Evolutionary conservation across 2,797 vertebrate species (phyloP).

Genomic region (Falco berigora): DNA sequence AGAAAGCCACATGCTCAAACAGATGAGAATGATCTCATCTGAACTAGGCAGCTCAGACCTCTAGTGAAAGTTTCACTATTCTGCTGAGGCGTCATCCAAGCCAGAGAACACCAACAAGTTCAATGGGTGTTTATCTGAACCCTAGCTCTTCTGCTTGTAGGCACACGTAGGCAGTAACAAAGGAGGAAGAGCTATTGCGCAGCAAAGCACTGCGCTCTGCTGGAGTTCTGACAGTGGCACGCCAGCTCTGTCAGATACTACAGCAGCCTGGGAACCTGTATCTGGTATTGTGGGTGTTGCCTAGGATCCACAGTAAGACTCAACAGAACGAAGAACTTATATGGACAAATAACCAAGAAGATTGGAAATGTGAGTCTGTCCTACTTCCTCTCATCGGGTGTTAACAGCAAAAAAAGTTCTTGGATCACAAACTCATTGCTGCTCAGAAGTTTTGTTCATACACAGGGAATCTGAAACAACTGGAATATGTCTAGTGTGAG

Average conservation of each 20-base stretch:
- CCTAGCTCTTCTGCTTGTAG: background rate
- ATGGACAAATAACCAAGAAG: background rate
- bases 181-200: background rate
- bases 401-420: background rate
- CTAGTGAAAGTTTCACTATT: background rate
- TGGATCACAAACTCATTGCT: background rate
- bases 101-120: background rate
- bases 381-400: background rate
- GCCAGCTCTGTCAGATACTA: background rate
- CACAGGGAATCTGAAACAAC: background rate
- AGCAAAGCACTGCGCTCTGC: slow-evolving; percentile 5
- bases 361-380: background rate
- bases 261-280: background rate
- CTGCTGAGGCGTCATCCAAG: background rate
- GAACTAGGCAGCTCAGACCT: background rate
- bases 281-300: background rate
- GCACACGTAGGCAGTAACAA: background rate
- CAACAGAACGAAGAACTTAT: background rate
- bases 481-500: background rate
- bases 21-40: background rate
- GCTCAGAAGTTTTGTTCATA: background rate
- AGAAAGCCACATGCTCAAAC: background rate
- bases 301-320: background rate
- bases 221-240: background rate
- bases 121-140: background rate